Percentiles rank a stretch among this genome's conserved stretches.
These are phyloP conservation scores for Percina caprodes DNA, from an alignment of 2,113 vertebrate species.

Conservation along the genomic window DNA sequence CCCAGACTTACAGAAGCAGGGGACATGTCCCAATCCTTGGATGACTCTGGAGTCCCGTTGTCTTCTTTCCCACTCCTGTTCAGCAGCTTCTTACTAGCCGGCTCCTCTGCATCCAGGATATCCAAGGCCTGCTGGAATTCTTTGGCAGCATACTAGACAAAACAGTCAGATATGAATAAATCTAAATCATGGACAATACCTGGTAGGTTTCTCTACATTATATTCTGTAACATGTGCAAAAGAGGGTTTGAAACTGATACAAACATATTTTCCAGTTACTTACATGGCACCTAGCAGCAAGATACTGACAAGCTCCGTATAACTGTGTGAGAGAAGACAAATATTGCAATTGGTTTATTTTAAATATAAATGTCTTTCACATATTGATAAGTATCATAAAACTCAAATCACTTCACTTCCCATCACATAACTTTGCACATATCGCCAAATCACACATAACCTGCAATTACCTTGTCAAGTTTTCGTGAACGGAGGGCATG, in stretches of 20 bases:
- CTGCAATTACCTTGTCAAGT: slow-evolving; percentile 90
- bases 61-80: slow-evolving; percentile 91
- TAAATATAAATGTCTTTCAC: neutral
- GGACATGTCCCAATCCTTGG: slow-evolving; percentile 95
- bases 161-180: slow-evolving; percentile 3
- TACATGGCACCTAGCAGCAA: slow-evolving; percentile 98
- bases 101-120: slow-evolving; percentile 96
- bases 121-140: slow-evolving; percentile 98
- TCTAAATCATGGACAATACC: neutral
- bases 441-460: no score
- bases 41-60: slow-evolving; percentile 84
- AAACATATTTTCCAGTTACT: slow-evolving; percentile 77
- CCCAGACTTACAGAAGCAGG: slow-evolving; percentile 89
- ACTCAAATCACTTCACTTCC: neutral
- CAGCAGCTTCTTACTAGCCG: slow-evolving; percentile 91
- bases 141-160: slow-evolving; percentile 93
- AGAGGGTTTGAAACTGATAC: neutral
- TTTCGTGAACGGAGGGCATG: slow-evolving; percentile 96
- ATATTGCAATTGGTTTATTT: neutral
- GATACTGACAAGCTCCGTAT: slow-evolving; percentile 96
- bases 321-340: slow-evolving; percentile 80
- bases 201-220: neutral
- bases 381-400: neutral
- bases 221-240: neutral
- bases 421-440: neutral